Evolutionary conservation across 2,888 invertebrate genomes (phyloP).

Genomic region (Caenorhabditis parvicauda): DNA sequence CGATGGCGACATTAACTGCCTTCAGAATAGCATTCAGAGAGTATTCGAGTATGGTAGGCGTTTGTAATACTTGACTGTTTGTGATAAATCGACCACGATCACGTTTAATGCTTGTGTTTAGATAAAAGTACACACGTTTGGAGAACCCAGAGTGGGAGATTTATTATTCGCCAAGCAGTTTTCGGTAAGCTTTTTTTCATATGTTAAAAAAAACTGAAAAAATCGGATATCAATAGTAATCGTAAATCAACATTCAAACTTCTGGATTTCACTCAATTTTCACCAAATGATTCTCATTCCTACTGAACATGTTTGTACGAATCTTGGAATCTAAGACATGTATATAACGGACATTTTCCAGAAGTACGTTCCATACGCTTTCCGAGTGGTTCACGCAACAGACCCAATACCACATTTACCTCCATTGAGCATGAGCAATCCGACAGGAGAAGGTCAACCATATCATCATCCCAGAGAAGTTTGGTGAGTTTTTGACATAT

Average conservation of each 20-base stretch:
- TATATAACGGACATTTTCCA: slow-evolving; percentile 1
- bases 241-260: too few relatives aligned
- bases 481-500: slow-evolving; percentile 28
- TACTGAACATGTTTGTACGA: too few relatives aligned
- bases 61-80: neutral
- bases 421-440: slow-evolving; percentile 27
- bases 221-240: neutral
- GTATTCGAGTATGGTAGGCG: slow-evolving; percentile 12
- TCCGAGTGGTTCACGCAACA: slow-evolving; percentile 32
- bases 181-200: slow-evolving; percentile 18
- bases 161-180: slow-evolving; percentile 25
- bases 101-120: slow-evolving; percentile 3
- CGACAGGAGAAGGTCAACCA: slow-evolving; percentile 22
- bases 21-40: slow-evolving; percentile 24
- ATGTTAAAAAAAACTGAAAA: too few relatives aligned
- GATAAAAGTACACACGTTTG: slow-evolving; percentile 35
- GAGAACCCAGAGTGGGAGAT: slow-evolving; percentile 38
- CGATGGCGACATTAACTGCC: slow-evolving; percentile 36
- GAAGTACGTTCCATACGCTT: slow-evolving; percentile 32
- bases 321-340: too few relatives aligned
- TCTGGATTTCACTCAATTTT: too few relatives aligned
- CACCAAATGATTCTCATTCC: too few relatives aligned
- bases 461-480: slow-evolving; percentile 40
- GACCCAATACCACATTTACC: slow-evolving; percentile 42
- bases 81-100: neutral